Percentiles rank a stretch among this genome's conserved stretches.
Evolutionary conservation across 2,888 invertebrate genomes (phyloP).

Genomic region (Papilio demoleus): DNA sequence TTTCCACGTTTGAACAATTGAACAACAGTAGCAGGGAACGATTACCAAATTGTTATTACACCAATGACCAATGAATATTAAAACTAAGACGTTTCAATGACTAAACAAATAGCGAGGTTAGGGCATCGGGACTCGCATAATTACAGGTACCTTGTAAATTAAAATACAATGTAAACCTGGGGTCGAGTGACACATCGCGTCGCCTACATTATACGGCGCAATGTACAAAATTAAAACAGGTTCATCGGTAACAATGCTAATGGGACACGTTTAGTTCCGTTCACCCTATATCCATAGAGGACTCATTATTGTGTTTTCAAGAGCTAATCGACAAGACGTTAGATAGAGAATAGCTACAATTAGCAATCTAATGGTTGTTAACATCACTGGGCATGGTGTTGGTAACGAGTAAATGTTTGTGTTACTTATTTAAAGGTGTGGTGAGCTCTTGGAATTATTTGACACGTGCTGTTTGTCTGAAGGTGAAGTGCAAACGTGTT

Average conservation of each 20-base stretch:
- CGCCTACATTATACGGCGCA: slow-evolving; percentile 65
- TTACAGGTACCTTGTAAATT: slow-evolving; percentile 46
- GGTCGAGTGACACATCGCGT: slow-evolving; percentile 55
- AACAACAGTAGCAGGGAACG: neutral
- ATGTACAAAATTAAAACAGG: slow-evolving; percentile 54
- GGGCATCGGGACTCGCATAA: slow-evolving; percentile 60
- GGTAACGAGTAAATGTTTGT: neutral
- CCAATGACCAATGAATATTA: slow-evolving; percentile 35
- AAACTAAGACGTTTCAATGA: slow-evolving; percentile 49
- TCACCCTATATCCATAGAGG: neutral
- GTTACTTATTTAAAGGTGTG: neutral
- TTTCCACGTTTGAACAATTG: neutral
- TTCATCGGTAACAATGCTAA: slow-evolving; percentile 34
- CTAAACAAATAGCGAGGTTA: slow-evolving; percentile 58
- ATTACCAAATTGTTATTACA: slow-evolving; percentile 20
- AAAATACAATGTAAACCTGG: slow-evolving; percentile 50
- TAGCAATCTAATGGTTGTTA: neutral
- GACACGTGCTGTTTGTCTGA: slow-evolving; percentile 9
- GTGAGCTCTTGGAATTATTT: slow-evolving; percentile 11
- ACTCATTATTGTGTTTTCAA: neutral
- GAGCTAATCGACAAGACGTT: neutral
- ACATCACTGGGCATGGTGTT: neutral
- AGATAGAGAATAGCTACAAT: neutral
- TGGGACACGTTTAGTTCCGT: slow-evolving; percentile 24
- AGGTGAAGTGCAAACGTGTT: slow-evolving; percentile 7